phyloP scores from a whole-genome alignment of 2,888 invertebrate species.

The Podabrus alpinus region DNA sequence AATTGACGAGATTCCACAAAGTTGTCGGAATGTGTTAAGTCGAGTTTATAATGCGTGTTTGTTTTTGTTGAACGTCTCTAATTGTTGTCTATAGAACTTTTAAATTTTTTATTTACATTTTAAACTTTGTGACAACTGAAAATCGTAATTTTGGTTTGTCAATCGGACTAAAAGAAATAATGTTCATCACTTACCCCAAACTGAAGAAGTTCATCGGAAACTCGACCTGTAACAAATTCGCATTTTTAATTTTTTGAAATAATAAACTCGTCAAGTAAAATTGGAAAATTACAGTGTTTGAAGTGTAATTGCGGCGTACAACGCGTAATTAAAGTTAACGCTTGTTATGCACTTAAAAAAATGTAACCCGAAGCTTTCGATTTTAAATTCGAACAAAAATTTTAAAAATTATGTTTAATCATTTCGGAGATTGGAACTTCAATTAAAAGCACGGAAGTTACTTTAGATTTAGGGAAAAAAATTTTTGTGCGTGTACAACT shows the following conservation, averaged over 20 bases:
- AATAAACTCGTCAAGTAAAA: background rate
- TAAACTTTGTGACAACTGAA: background rate
- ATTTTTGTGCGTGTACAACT: background rate
- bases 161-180: no score
- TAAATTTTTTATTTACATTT: background rate
- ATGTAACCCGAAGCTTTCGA: background rate
- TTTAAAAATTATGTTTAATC: background rate
- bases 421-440: background rate
- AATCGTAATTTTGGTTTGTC: no score
- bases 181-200: no score
- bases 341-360: background rate
- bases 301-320: background rate
- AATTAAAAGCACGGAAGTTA: background rate
- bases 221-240: background rate
- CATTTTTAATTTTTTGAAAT: background rate
- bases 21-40: constrained; percentile 2
- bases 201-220: background rate
- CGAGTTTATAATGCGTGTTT: background rate
- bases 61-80: background rate
- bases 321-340: background rate
- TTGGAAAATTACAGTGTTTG: background rate
- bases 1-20: background rate
- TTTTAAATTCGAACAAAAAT: background rate
- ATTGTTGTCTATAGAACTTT: background rate
- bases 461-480: background rate